Evolutionary conservation across 2,888 invertebrate species (phyloP), one percentile per base, ranked within the genome.

Genomic region (Tenthredo distinguenda): DNA sequence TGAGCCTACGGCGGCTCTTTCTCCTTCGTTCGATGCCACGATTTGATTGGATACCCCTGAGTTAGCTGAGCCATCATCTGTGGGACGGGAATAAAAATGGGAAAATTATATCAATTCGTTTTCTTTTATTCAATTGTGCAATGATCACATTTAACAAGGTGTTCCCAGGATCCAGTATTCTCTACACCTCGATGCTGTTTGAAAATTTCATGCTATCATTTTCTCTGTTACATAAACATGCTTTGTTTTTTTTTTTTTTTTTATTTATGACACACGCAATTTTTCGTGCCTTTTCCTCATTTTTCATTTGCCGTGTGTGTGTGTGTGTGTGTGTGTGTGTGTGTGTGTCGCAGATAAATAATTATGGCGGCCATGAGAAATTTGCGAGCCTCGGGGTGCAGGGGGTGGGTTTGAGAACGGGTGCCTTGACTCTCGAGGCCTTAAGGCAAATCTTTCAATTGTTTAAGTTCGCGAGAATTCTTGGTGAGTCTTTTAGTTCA

Each of bases 1-100:
- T 86, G 95, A 91, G 72, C 94, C 94, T 85, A 94, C 94, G 87
- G 93, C 31, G 85, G 76, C 37, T 71, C 84, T 81, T 72, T 71
- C 65, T 58, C 88, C 90, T 87, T 89, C 87, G 87, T 85, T 84
- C 87, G 91, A 89, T 37, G 87, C 87, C 85, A 87, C 12, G 12
- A 87, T 81, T 82, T 90, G 90, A 79, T 55, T 55, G n/a, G 55
- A 1, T 55, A 85, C 86, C 85, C 89, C 85, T 85, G 88, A 86
- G 5, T 86, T 82, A 82, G 89, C 72, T 34, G 89, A 86, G 37
- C 86, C 90, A 89, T 92, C 91, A 89, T 91, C 91, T 91, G 76
- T 18, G 1, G 21, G 21, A 40, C 5, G 18, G 12, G 21, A 21
- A n/a, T 12, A n/a, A 21, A 40, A n/a, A 21, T 12, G 9, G 12